phyloP scores from a whole-genome alignment of 2,797 vertebrate genomes.

The Cossypha niveicapilla region DNA sequence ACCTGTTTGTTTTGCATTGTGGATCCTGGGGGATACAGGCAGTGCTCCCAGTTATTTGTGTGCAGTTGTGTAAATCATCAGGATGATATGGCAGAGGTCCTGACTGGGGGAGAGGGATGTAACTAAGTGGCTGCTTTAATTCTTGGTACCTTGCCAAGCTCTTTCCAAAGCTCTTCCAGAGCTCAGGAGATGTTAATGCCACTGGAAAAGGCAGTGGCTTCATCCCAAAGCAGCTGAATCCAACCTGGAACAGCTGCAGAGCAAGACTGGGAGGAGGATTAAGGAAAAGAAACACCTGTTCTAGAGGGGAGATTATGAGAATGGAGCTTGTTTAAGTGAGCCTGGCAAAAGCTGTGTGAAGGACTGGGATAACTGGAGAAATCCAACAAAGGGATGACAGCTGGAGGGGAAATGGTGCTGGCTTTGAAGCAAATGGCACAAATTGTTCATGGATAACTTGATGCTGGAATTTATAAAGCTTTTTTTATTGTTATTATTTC shows the following conservation, averaged over 20 bases:
- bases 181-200: neutral
- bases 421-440: neutral
- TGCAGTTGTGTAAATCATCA: neutral
- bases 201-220: neutral
- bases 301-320: neutral
- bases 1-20: neutral
- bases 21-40: accelerated
- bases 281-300: neutral
- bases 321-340: neutral
- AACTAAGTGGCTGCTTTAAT: neutral
- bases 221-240: neutral
- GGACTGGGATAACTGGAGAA: neutral
- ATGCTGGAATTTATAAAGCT: neutral
- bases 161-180: neutral
- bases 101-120: neutral
- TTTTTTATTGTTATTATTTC: neutral
- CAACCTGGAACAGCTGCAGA: neutral
- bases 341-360: neutral
- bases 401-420: neutral
- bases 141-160: neutral
- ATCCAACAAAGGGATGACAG: neutral
- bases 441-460: neutral
- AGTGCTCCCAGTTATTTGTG: neutral
- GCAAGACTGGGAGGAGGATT: neutral
- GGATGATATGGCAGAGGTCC: neutral